Evolutionary conservation across 2,113 vertebrate species (phyloP).

Genomic region (Coracopsis vasa): DNA sequence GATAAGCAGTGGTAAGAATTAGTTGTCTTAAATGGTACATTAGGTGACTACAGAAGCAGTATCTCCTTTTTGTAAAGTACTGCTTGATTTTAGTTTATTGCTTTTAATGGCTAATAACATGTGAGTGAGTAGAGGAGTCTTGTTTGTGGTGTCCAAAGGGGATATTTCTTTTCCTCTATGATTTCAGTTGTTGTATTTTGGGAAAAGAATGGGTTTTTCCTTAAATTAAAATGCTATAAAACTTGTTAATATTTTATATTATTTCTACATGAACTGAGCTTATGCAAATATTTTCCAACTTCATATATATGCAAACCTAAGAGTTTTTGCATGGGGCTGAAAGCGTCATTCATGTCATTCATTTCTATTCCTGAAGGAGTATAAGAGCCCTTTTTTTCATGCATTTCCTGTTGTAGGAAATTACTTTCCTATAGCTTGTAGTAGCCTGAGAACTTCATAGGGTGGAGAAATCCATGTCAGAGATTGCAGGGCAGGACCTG

Average conservation of each 20-base stretch:
- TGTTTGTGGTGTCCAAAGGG: background rate
- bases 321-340: background rate
- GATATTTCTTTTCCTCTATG: background rate
- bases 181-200: background rate
- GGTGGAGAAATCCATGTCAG: background rate
- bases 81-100: background rate
- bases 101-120: background rate
- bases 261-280: background rate
- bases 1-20: background rate
- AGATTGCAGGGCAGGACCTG: background rate
- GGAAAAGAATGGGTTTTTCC: rapidly evolving
- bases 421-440: background rate
- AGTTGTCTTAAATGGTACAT: background rate
- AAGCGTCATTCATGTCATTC: background rate
- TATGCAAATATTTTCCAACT: background rate
- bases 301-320: background rate
- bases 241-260: background rate
- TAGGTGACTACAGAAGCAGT: background rate
- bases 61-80: background rate
- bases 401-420: background rate
- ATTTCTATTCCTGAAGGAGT: background rate
- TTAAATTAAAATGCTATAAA: background rate
- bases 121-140: background rate
- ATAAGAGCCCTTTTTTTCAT: background rate
- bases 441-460: background rate